Base-by-base conservation (phyloP, 2,113 vertebrate species). In the Ceyx margarethae region DNA sequence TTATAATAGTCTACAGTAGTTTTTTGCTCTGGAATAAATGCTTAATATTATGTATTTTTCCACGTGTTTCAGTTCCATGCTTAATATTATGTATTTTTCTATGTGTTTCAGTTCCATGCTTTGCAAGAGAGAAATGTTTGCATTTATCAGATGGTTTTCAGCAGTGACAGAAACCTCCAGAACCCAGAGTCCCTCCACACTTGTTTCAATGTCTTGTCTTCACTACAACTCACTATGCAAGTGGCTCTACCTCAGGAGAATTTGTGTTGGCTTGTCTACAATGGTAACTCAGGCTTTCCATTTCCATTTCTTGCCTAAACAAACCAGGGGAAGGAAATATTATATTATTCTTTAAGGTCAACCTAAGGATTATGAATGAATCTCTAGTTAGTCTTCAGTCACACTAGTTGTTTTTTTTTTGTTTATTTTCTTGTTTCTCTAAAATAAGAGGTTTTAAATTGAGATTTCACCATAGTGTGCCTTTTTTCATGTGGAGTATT, bases 261-360 rank as follows among this genome's bases (percentile, higher is more conserved):
- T 65, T 97, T 99, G 10, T 98, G 97, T 92, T 98, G 98, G 98
- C 95, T 98, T 31, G 73, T 98, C 73, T 98, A 97, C 94, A 99
- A 98, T 16, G 98, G 98, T 99, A 97, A 4, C 48, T 67, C 25
- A 46, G 42, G 16, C 4, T 85, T 94, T 40, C 11, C 12, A 15
- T 67, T 93, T 91, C 22, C 13, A 42, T 87, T 91, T 80, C 28
- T 93, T 91, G 81, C 71, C 58, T 90, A 69, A 64, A 51, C 33
- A 58, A 51, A 50, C 18, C 69, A 53, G 60, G 40, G 37, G 77
- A 88, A 64, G 50, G 56, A 80, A 78, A 54, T 11, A 75, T 78
- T 46, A 40, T 50, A 25, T 2, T 75, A 5, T 48, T 61, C 28
- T 66, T 61, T 53, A 65, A 58, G 19, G 57, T 62, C 69, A 71